Evolutionary conservation across 2,797 vertebrate species (phyloP).

Genomic region (Gallinago stenura): DNA sequence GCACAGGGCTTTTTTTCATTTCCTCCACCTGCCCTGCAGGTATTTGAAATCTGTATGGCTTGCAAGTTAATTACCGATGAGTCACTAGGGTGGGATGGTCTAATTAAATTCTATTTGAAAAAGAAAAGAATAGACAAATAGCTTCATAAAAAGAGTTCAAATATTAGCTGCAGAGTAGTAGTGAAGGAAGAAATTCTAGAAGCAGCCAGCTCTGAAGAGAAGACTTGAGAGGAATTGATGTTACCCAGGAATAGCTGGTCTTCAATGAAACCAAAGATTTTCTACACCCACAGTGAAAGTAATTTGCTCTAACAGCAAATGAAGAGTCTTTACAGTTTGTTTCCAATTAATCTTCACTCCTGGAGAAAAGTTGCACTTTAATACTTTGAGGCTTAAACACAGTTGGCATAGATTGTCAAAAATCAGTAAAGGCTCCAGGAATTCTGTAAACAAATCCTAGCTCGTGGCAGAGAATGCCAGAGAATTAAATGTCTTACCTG

Average conservation of each 20-base stretch:
- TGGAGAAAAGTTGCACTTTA: not conserved
- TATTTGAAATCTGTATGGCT: constrained; percentile 17
- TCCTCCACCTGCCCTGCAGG: constrained; percentile 32
- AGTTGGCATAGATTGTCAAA: not conserved
- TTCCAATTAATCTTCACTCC: not conserved
- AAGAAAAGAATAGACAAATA: not conserved
- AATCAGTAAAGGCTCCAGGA: not conserved
- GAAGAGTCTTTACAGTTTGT: not conserved
- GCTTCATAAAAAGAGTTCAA: not conserved
- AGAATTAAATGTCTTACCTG: not conserved
- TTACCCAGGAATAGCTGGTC: not conserved
- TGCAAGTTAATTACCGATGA: constrained; percentile 37
- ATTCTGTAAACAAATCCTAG: not conserved
- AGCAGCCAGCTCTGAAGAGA: not conserved
- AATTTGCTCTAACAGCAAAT: not conserved
- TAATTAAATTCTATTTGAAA: constrained; percentile 17
- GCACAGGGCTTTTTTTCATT: not conserved
- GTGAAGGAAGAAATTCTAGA: not conserved
- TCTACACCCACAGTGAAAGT: not conserved
- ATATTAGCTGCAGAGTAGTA: not conserved
- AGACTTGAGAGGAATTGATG: not conserved
- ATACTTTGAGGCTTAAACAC: not conserved
- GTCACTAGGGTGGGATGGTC: not conserved
- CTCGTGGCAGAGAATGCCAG: not conserved
- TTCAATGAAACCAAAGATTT: not conserved